These are phyloP conservation scores for Acanthaster planci DNA, from an alignment of 35 echinoderm and acorn worm species.

Conservation along the genomic window DNA sequence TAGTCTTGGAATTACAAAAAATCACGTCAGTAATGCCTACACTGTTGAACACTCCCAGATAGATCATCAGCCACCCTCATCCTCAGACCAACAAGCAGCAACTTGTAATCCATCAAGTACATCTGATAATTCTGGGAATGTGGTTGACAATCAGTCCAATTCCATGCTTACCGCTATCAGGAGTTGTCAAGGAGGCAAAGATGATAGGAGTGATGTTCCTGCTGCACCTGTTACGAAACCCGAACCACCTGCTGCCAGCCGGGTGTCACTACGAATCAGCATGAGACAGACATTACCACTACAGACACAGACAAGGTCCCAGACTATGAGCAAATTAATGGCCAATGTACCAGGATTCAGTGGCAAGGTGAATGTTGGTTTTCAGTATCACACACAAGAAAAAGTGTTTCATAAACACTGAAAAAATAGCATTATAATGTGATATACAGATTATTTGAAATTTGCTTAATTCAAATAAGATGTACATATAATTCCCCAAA, in stretches of 20 bases:
- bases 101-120: not conserved
- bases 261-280: constrained; percentile 20
- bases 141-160: not conserved
- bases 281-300: constrained; percentile 16
- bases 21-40: not conserved
- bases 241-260: not conserved
- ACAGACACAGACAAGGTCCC: constrained; percentile 36
- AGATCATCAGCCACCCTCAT: not conserved
- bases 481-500: too few relatives aligned
- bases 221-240: not conserved
- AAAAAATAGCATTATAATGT: too few relatives aligned
- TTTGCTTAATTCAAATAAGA: not conserved
- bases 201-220: not conserved
- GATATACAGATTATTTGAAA: not conserved
- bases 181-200: not conserved
- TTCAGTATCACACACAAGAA: too few relatives aligned
- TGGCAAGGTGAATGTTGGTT: constrained; percentile 74
- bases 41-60: not conserved
- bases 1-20: not conserved
- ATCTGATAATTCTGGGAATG: not conserved
- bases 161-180: not conserved
- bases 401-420: too few relatives aligned
- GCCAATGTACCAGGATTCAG: constrained; percentile 79
- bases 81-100: not conserved
- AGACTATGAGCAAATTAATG: constrained; percentile 72